Base-by-base conservation (phyloP, 2,888 invertebrate genomes). In the Chironomus riparius region DNA sequence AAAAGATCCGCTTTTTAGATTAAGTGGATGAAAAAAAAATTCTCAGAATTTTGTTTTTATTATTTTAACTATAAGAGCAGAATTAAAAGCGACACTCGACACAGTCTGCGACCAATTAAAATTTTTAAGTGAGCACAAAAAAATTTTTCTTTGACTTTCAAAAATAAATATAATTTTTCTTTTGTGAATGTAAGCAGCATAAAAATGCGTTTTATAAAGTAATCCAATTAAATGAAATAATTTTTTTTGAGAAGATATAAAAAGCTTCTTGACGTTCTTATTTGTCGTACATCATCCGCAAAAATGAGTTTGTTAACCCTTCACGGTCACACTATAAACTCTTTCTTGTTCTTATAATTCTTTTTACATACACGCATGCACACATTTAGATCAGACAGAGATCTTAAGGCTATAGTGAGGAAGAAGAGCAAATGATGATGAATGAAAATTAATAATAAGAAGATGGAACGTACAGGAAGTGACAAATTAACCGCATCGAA, bases 401-500 rank as follows among this genome's bases (percentile, higher is more conserved):
- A 70, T 28, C 28, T 12, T n/a, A 13, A 1, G 47, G 38, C 68
- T 15, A 47, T 13, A 48, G 70, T 38, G 38, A 38, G 38, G 38
- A 38, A 38, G 10, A 38, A 38, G 38, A 38, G 10, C 10, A 10
- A 38, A 38, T 38, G 38, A 38, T 38, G 38, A 38, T 38, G 38
- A 38, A 38, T 38, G 38, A 38, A 38, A 38, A 38, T 38, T 38
- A 38, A 38, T 38, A 70, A 47, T 18, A 68, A 24, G n/a, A 21
- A 70, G 56, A 56, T 56, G 18, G n/a, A 56, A 15, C 15, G 18
- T 13, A 62, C 74, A 74, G 74, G 74, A 74, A 74, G 21, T 68
- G 68, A 48, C 47, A 74, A 74, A 74, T 74, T 74, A 74, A 74
- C 28, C 74, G 68, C 65, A 74, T 74, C 74, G 68, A 65, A 74